phyloP scores from a whole-genome alignment of 2,888 invertebrate species.

The Sarcophaga carnaria region DNA sequence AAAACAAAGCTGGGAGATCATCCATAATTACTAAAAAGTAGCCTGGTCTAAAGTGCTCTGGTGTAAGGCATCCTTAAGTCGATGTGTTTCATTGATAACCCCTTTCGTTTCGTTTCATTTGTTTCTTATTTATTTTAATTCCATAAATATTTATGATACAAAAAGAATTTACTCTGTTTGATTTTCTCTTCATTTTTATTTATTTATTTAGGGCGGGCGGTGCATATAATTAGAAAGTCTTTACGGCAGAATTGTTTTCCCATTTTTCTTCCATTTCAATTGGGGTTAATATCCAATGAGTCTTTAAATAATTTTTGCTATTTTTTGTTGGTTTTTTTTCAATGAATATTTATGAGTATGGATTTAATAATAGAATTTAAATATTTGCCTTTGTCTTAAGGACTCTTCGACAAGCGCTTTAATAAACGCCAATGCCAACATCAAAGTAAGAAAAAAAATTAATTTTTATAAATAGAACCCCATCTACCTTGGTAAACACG shows the following conservation, averaged over 20 bases:
- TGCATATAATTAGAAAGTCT: conserved; percentile 62
- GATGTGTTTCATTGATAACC: no score
- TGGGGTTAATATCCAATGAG: conserved; percentile 71
- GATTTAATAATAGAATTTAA: conserved; percentile 74
- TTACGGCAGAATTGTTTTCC: conserved; percentile 17
- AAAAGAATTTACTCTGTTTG: neutral
- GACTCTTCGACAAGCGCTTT: conserved; percentile 21
- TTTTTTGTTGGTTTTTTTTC: conserved; percentile 25
- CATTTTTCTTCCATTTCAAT: neutral
- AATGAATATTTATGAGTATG: conserved; percentile 79
- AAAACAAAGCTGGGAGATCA: no score
- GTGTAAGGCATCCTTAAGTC: no score
- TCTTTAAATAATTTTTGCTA: conserved; percentile 25
- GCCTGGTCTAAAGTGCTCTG: no score
- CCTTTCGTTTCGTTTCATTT: neutral
- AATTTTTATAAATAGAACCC: neutral
- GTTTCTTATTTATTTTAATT: conserved; percentile 58
- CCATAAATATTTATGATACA: conserved; percentile 78
- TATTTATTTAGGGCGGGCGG: conserved; percentile 47
- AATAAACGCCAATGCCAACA: conserved; percentile 22
- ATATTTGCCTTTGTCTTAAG: conserved; percentile 21
- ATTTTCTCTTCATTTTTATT: conserved; percentile 64
- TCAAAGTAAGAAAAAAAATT: conserved; percentile 12
- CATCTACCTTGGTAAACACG: neutral
- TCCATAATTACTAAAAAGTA: no score